phyloP scores from a whole-genome alignment of 2,113 vertebrate species.

The Gracilinanus agilis region DNA sequence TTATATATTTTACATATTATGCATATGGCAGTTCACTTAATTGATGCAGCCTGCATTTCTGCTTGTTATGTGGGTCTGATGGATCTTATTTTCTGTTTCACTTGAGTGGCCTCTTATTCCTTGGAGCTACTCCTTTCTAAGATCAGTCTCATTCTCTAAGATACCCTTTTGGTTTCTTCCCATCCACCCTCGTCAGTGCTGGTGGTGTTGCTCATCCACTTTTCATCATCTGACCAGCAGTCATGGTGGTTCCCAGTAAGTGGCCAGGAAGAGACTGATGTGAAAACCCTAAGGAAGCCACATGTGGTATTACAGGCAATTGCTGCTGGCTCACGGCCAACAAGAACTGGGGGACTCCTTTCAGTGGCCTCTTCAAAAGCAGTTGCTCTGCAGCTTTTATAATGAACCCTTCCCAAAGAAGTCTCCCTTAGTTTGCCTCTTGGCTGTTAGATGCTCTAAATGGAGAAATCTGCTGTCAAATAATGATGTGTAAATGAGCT shows the following conservation, averaged over 20 bases:
- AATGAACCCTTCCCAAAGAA: conserved; percentile 14
- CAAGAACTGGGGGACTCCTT: conserved; percentile 35
- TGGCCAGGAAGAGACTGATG: conserved; percentile 62
- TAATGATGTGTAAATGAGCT: neutral
- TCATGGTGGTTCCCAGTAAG: conserved; percentile 62
- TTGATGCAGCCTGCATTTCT: conserved; percentile 64
- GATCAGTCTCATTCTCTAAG: conserved; percentile 25
- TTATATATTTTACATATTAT: neutral
- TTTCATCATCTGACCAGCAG: conserved; percentile 65
- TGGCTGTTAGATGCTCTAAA: neutral
- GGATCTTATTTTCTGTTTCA: conserved; percentile 71
- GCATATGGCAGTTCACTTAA: conserved; percentile 55
- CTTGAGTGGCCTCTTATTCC: conserved; percentile 62
- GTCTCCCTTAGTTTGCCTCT: conserved; percentile 16
- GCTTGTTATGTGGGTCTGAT: conserved; percentile 72
- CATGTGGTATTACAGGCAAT: conserved; percentile 64
- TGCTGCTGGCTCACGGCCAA: conserved; percentile 32
- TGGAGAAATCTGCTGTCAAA: neutral
- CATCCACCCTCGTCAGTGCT: conserved; percentile 7
- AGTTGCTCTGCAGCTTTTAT: conserved; percentile 63
- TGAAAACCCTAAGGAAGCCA: conserved; percentile 61
- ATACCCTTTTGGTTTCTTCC: conserved; percentile 55
- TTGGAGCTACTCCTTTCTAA: neutral
- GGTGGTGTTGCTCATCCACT: conserved; percentile 27
- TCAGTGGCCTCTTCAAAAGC: neutral